Evolutionary conservation across 2,888 invertebrate species (phyloP).

Genomic region (Cheilosia pagana): DNA sequence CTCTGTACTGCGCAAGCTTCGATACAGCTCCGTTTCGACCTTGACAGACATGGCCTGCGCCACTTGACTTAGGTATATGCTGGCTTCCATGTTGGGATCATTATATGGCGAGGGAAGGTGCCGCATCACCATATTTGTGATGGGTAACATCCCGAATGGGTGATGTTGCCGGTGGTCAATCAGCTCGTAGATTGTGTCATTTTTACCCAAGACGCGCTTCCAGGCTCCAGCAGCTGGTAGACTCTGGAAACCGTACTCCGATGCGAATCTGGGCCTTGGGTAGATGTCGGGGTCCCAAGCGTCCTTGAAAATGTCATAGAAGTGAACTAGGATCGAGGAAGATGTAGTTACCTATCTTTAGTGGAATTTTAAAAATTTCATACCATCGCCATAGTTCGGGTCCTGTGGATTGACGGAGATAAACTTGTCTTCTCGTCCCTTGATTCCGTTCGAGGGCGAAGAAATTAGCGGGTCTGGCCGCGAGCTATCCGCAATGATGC

Average conservation of each 20-base stretch:
- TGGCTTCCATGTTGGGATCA: constrained; percentile 86
- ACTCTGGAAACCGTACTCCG: constrained; percentile 98
- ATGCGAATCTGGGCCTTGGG: constrained; percentile 93
- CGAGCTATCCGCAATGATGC: constrained; percentile 78
- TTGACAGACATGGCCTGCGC: constrained; percentile 95
- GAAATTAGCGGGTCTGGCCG: constrained; percentile 87
- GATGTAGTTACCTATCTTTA: not conserved
- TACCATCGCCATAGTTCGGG: constrained; percentile 93
- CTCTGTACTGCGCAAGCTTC: constrained; percentile 84
- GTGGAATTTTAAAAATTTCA: constrained; percentile 65
- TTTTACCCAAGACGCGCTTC: constrained; percentile 85
- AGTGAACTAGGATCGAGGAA: constrained; percentile 87
- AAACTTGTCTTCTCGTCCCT: constrained; percentile 90
- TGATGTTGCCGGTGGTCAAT: constrained; percentile 94
- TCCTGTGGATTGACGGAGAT: constrained; percentile 91
- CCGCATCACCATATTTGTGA: constrained; percentile 86
- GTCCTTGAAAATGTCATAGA: constrained; percentile 93
- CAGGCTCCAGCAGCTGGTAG: constrained; percentile 90
- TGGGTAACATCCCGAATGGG: constrained; percentile 88
- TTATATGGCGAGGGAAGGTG: constrained; percentile 86
- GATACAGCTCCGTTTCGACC: constrained; percentile 92
- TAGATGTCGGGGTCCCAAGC: constrained; percentile 92
- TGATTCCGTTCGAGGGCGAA: constrained; percentile 94
- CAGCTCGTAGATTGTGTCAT: constrained; percentile 86
- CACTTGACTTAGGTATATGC: constrained; percentile 94